Conservation (phyloP, 1,140 invertebrate genomes). For the Mylabris phalerata region DNA sequence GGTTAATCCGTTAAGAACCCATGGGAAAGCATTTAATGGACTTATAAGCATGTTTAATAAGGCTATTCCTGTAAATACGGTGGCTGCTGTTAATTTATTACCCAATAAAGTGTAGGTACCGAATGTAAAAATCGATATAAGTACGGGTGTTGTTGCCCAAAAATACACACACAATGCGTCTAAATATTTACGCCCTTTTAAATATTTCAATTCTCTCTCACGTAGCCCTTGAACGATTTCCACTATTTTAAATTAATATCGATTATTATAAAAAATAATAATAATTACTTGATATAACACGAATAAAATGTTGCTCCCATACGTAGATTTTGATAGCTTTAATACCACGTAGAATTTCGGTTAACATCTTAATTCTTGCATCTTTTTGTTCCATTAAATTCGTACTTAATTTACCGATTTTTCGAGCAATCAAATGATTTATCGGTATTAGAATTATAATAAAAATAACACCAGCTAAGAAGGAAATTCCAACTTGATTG, state of each 20-base stretch:
- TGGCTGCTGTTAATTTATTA: constrained; percentile 75
- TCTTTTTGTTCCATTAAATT: constrained; percentile 92
- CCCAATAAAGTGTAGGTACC: constrained; percentile 79
- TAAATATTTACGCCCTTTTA: constrained; percentile 86
- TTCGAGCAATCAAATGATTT: constrained; percentile 84
- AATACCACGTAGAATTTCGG: constrained; percentile 82
- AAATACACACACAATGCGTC: constrained; percentile 99
- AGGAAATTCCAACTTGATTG: constrained; percentile 82
- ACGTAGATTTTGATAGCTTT: constrained; percentile 86
- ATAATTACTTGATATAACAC: constrained; percentile 41
- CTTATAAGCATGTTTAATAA: constrained; percentile 93
- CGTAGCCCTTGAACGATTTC: constrained; percentile 50
- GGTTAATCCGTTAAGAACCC: constrained; percentile 94
- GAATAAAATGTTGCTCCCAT: constrained; percentile 86
- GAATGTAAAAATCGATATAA: constrained; percentile 91
- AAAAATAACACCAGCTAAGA: constrained; percentile 83
- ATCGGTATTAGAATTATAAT: constrained; percentile 86
- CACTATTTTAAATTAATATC: not conserved
- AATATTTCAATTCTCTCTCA: constrained; percentile 63
- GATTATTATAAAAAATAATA: not conserved
- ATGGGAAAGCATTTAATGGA: constrained; percentile 95
- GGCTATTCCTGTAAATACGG: constrained; percentile 90
- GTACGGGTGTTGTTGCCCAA: constrained; percentile 97
- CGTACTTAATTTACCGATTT: constrained; percentile 81
- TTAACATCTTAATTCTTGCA: constrained; percentile 77